These are phyloP conservation scores for Metaphire vulgaris DNA, from an alignment of 1,140 invertebrate genomes.

Conservation along the genomic window DNA sequence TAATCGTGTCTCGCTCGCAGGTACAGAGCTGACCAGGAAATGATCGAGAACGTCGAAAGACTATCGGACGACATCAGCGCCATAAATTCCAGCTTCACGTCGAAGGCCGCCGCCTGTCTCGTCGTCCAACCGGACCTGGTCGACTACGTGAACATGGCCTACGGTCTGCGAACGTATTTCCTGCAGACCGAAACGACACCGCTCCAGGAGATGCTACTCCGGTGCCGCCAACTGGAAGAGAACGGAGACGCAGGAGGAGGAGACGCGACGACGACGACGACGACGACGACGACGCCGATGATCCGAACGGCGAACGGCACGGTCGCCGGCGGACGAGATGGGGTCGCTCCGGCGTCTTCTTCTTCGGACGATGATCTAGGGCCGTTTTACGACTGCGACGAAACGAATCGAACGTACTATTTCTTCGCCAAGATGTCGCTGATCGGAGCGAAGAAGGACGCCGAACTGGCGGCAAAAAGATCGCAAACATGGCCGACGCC, in stretches of 20 bases:
- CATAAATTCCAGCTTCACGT: neutral
- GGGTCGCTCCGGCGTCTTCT: no score
- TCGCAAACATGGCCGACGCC: neutral
- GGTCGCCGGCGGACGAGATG: no score
- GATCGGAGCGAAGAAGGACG: neutral
- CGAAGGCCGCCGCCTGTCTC: neutral
- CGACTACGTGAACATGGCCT: neutral
- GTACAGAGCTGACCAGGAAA: neutral
- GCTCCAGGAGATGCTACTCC: neutral
- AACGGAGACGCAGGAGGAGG: no score
- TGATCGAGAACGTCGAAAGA: neutral
- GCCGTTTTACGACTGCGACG: slow-evolving; percentile 5
- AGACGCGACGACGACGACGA: no score
- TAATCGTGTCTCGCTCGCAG: neutral
- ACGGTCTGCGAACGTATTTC: neutral
- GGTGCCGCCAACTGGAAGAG: neutral
- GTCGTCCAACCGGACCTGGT: neutral
- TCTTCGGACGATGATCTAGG: no score
- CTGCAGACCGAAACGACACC: neutral
- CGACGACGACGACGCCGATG: no score
- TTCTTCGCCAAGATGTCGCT: neutral
- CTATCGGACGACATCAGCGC: neutral
- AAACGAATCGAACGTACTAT: neutral
- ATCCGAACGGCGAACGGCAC: no score
- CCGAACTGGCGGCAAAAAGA: neutral